Base-by-base conservation (phyloP, 1,140 invertebrate species). In the Drosophila dunni region DNA sequence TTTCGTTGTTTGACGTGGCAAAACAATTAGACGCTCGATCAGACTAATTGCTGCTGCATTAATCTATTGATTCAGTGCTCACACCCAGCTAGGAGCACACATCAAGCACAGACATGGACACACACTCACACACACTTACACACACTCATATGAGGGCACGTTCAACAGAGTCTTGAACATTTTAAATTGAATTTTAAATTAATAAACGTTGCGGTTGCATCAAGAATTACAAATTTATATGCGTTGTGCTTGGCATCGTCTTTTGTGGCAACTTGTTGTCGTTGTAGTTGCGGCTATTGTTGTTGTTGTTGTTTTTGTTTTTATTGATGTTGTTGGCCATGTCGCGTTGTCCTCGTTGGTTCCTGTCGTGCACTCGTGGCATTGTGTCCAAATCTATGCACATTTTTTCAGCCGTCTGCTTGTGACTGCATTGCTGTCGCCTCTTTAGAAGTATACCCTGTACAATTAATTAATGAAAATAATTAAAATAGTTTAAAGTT, bases 161-260 rank as follows among this genome's bases (percentile, higher is more conserved):
- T 61, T 42, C 36, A 33, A 51, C 48, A 29, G 3, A 53, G 65
- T 51, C 84, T 74, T 86, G 84, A 80, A 79, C 83, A 88, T 83
- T 80, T 83, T 81, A 89, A 88, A 88, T 88, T 88, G 83, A 88
- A 88, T 88, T 88, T 88, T 89, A 88, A 89, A 88, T 88, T 88
- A 88, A 88, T 88, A 88, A 88, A 89, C 84, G 84, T 83, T 78
- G 83, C 66, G 84, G 83, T 61, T 89, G 79, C 84, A 88, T 88
- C 83, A 88, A 77, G 83, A 88, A 86, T 89, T 88, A 88, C 83
- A 88, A 88, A 89, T 88, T 89, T 88, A 88, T 89, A 88, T 60
- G 79, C 73, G 75, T 68, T 69, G 69, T 89, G 66, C 61, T 61
- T 75, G 53, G 36, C 58, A 8, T 62, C 53, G 51, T 73, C 65